Evolutionary conservation across 2,888 invertebrate genomes (phyloP).

Genomic region (Cephus pygmeus): DNA sequence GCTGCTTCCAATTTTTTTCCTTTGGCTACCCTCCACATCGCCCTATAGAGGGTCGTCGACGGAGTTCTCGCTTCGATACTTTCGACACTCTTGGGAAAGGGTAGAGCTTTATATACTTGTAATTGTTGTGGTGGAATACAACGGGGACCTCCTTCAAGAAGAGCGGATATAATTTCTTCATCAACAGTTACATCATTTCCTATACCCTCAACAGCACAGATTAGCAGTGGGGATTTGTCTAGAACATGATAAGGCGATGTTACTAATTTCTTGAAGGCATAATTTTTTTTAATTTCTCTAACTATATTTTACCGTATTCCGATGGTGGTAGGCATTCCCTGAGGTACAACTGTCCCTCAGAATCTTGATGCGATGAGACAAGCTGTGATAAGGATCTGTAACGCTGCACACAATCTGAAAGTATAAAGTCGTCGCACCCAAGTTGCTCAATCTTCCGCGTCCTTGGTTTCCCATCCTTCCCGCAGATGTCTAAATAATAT

Average conservation of each 20-base stretch:
- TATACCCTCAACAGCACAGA: slow-evolving; percentile 73
- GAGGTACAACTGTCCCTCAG: slow-evolving; percentile 72
- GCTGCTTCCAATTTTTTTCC: slow-evolving; percentile 83
- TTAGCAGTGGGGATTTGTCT: slow-evolving; percentile 78
- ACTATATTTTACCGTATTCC: slow-evolving; percentile 76
- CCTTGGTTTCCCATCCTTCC: slow-evolving; percentile 69
- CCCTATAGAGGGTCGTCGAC: slow-evolving; percentile 70
- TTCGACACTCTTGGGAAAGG: slow-evolving; percentile 50
- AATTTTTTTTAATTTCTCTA: not conserved
- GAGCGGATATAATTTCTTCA: slow-evolving; percentile 66
- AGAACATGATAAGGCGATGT: slow-evolving; percentile 31
- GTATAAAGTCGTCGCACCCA: slow-evolving; percentile 70
- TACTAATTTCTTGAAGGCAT: not conserved
- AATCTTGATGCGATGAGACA: slow-evolving; percentile 73
- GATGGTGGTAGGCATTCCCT: slow-evolving; percentile 86
- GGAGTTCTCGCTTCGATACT: slow-evolving; percentile 29
- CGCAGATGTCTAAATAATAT: slow-evolving; percentile 85
- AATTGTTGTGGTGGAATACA: slow-evolving; percentile 78
- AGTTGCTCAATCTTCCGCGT: slow-evolving; percentile 65
- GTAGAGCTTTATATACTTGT: slow-evolving; percentile 75
- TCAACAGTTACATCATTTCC: slow-evolving; percentile 71
- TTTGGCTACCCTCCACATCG: slow-evolving; percentile 82
- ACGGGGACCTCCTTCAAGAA: slow-evolving; percentile 69
- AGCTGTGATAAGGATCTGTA: slow-evolving; percentile 75
- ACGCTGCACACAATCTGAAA: slow-evolving; percentile 66